phyloP scores from a whole-genome alignment of 35 echinoderm and acorn worm genomes.

The Amphiura filiformis region DNA sequence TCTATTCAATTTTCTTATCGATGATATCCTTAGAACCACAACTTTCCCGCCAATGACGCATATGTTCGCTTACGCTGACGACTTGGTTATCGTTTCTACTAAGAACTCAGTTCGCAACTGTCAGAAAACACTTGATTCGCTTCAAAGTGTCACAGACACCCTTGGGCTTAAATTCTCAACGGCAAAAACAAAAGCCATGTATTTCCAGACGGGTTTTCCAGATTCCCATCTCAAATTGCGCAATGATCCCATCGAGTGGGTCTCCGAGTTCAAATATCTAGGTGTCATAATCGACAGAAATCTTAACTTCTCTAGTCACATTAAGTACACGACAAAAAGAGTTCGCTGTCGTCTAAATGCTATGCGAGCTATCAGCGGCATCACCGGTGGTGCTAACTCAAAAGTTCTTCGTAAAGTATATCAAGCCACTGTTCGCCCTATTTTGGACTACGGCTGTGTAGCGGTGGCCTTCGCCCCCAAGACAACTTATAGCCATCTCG shows the following conservation, averaged over 20 bases:
- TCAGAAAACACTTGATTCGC: background rate
- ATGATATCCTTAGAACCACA: background rate
- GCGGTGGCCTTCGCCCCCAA: background rate
- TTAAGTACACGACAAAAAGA: background rate
- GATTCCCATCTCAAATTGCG: background rate
- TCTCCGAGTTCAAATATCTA: slow-evolving; percentile 14
- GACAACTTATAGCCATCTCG: background rate
- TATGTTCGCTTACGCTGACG: slow-evolving; percentile 23
- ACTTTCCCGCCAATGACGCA: background rate
- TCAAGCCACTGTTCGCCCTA: background rate
- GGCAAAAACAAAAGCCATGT: slow-evolving; percentile 10
- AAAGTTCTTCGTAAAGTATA: background rate
- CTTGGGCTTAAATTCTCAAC: background rate
- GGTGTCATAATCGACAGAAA: background rate
- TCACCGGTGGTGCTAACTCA: background rate
- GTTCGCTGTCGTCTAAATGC: slow-evolving; percentile 9
- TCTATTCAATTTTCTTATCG: slow-evolving; percentile 25
- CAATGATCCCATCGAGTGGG: slow-evolving; percentile 1
- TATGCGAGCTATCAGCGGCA: slow-evolving; percentile 1
- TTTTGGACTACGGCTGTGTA: background rate
- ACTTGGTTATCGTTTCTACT: slow-evolving; percentile 18
- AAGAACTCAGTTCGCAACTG: background rate
- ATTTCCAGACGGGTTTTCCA: background rate
- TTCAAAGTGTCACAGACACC: background rate
- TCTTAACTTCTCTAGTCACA: background rate